A percentile compares a stretch with the other conserved stretches of the same genome.
phyloP scores from a whole-genome alignment of 2,113 vertebrate species.

The Chrysochloris asiatica region DNA sequence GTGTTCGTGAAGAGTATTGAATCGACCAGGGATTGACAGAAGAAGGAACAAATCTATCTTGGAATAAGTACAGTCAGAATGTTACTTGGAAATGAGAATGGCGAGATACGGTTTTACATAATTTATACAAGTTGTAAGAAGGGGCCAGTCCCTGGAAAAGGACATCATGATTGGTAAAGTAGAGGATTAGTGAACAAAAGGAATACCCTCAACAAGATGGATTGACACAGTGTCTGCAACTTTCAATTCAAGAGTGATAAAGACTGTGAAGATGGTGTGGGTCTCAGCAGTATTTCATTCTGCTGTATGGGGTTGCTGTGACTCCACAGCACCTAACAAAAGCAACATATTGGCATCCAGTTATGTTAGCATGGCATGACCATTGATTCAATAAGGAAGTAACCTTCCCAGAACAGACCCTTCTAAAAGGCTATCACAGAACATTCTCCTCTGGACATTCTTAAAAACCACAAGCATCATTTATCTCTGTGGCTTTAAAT shows the following conservation, averaged over 20 bases:
- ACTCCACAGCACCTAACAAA: no score
- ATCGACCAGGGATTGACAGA: no score
- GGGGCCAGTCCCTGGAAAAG: not conserved
- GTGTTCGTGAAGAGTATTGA: no score
- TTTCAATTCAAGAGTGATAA: not conserved
- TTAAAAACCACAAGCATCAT: not conserved
- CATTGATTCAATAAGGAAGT: not conserved
- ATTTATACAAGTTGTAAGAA: not conserved
- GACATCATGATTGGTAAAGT: not conserved
- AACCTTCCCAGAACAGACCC: not conserved
- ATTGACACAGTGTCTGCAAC: not conserved
- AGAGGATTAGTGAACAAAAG: no score
- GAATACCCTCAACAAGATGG: not conserved
- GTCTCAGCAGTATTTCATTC: no score
- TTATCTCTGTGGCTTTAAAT: conserved; percentile 2
- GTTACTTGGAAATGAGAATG: not conserved
- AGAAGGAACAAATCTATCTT: no score
- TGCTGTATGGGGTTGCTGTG: no score
- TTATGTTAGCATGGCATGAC: not conserved
- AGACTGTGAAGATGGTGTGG: not conserved
- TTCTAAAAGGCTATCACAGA: not conserved
- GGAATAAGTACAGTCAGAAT: no score
- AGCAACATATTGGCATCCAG: no score
- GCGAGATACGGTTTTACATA: not conserved
- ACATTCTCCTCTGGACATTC: not conserved